These are phyloP conservation scores for Emydura subglobosa DNA, from an alignment of 2,113 vertebrate genomes.

Conservation along the genomic window DNA sequence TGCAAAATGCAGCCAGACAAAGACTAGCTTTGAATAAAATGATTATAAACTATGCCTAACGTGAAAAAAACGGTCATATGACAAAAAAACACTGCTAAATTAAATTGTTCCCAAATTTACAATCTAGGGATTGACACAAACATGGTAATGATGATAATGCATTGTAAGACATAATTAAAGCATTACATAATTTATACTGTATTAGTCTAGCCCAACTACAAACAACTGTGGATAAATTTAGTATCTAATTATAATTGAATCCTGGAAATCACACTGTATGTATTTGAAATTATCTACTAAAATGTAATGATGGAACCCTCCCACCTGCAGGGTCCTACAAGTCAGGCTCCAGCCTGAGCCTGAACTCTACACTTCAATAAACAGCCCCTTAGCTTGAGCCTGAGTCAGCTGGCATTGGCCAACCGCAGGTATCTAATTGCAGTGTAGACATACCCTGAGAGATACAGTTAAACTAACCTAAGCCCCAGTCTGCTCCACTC, in stretches of 20 bases:
- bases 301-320: background rate
- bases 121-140: background rate
- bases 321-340: too few species aligned
- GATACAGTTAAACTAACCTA: too few species aligned
- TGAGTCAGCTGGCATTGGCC: too few species aligned
- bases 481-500: too few species aligned
- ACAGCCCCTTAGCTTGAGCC: too few species aligned
- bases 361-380: too few species aligned
- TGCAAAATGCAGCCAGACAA: background rate
- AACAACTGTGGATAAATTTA: background rate
- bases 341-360: too few species aligned
- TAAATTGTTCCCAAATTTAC: background rate
- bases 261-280: background rate
- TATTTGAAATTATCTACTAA: background rate
- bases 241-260: background rate
- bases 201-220: background rate
- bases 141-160: background rate
- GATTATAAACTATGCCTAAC: background rate
- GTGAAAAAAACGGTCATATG: background rate
- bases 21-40: background rate
- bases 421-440: too few species aligned
- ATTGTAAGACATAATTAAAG: background rate
- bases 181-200: background rate
- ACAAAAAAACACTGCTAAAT: background rate
- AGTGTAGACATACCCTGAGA: too few species aligned